Evolutionary conservation across 2,888 invertebrate genomes (phyloP).

Genomic region (Zootermopsis nevadensis): DNA sequence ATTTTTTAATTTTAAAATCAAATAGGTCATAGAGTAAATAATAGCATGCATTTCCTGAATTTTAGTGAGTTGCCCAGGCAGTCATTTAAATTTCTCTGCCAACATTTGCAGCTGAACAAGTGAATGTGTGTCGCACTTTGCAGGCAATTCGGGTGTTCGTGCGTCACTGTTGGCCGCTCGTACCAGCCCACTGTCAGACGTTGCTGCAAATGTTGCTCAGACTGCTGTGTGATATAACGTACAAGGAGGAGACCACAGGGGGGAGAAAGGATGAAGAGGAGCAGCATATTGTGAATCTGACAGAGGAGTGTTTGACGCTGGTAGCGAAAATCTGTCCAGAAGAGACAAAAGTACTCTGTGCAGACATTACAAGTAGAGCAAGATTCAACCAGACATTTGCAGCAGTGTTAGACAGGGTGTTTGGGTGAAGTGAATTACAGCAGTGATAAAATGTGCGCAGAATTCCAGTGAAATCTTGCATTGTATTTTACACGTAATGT

Average conservation of each 20-base stretch:
- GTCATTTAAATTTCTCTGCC: too few relatives aligned
- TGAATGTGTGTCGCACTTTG: not conserved
- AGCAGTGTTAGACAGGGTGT: not conserved
- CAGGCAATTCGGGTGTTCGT: constrained; percentile 7
- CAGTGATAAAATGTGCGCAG: too few relatives aligned
- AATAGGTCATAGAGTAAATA: too few relatives aligned
- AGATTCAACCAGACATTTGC: not conserved
- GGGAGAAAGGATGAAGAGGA: not conserved
- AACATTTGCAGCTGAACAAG: too few relatives aligned
- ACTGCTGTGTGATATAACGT: constrained; percentile 3
- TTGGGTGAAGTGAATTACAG: not conserved
- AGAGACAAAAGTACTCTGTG: not conserved
- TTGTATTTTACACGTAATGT: too few relatives aligned
- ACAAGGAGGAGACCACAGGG: not conserved
- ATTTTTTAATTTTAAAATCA: too few relatives aligned
- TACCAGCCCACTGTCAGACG: not conserved
- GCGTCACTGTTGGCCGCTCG: not conserved
- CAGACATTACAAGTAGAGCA: not conserved
- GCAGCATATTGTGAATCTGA: not conserved
- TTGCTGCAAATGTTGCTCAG: constrained; percentile 1
- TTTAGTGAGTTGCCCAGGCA: too few relatives aligned
- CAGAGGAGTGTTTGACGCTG: not conserved
- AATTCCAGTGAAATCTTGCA: too few relatives aligned
- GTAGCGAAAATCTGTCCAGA: not conserved
- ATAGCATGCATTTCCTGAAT: too few relatives aligned